A percentile compares a stretch with the other conserved stretches of the same genome.
phyloP scores from a whole-genome alignment of 64 coral and sea anemone species.

The Montipora sp. region DNA sequence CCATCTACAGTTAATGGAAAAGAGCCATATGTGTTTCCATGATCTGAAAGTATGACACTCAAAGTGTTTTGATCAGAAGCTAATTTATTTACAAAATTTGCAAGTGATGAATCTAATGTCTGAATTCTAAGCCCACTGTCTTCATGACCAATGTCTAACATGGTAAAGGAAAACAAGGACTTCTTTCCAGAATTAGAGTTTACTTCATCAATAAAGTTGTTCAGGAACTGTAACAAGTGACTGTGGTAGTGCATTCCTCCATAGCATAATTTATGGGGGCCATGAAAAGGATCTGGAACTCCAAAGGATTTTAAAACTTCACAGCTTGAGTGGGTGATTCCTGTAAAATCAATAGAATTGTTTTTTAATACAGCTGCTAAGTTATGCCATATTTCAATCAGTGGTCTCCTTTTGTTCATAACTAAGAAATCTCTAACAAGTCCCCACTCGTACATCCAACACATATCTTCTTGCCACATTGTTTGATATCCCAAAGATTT shows the following conservation, averaged over 20 bases:
- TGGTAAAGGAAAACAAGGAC: slow-evolving; percentile 62
- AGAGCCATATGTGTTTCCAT: slow-evolving; percentile 72
- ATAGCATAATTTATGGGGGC: slow-evolving; percentile 83
- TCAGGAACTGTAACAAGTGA: slow-evolving; percentile 67
- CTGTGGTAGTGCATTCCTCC: slow-evolving; percentile 84
- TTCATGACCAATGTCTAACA: slow-evolving; percentile 65
- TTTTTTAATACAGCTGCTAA: slow-evolving; percentile 33
- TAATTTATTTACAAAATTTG: slow-evolving; percentile 38
- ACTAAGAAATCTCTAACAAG: slow-evolving; percentile 55
- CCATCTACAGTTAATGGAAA: slow-evolving; percentile 60
- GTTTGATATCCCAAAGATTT: slow-evolving; percentile 86
- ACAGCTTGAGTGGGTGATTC: slow-evolving; percentile 91
- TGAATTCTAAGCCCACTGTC: slow-evolving; percentile 56
- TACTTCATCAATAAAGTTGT: slow-evolving; percentile 40
- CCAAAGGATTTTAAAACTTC: slow-evolving; percentile 41
- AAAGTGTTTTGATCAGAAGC: slow-evolving; percentile 57
- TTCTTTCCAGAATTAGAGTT: not conserved
- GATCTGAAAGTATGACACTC: slow-evolving; percentile 76
- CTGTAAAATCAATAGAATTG: slow-evolving; percentile 78
- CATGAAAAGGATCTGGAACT: slow-evolving; percentile 57
- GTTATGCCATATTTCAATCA: slow-evolving; percentile 45
- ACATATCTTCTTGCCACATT: slow-evolving; percentile 95
- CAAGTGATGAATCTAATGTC: slow-evolving; percentile 49
- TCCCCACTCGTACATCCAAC: slow-evolving; percentile 79
- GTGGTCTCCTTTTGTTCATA: slow-evolving; percentile 13